Percentiles rank a stretch among this genome's conserved stretches.
phyloP scores from a whole-genome alignment of 2,797 vertebrate genomes.

The Neomorphus geoffroyi region DNA sequence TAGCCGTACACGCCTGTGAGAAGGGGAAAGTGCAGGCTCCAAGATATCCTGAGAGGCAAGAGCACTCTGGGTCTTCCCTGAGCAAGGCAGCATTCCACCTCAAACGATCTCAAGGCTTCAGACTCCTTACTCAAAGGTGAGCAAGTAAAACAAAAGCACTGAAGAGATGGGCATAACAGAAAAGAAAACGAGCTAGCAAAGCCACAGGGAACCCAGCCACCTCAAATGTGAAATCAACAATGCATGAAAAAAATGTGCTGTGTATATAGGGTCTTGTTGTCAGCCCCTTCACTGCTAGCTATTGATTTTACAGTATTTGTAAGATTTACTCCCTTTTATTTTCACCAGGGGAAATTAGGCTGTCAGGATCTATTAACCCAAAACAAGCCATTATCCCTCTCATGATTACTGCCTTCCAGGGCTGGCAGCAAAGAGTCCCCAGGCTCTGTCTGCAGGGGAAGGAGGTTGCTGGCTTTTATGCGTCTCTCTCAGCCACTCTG shows the following conservation, averaged over 20 bases:
- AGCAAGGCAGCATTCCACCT: neutral
- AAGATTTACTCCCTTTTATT: slow-evolving; percentile 73
- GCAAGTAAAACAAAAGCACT: neutral
- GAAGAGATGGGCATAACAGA: neutral
- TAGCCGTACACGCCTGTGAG: neutral
- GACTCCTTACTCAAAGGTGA: neutral
- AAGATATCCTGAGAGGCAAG: neutral
- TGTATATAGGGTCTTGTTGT: slow-evolving; percentile 44
- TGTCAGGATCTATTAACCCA: slow-evolving; percentile 70
- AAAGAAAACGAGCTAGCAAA: slow-evolving; percentile 11
- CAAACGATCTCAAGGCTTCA: neutral
- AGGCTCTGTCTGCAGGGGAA: neutral
- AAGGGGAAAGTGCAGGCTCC: neutral
- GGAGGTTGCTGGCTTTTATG: neutral
- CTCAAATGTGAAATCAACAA: slow-evolving; percentile 43
- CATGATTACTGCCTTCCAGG: slow-evolving; percentile 34
- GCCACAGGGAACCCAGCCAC: neutral
- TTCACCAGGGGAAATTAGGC: slow-evolving; percentile 72
- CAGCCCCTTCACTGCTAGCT: slow-evolving; percentile 57
- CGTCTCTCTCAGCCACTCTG: neutral
- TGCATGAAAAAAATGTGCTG: slow-evolving; percentile 12
- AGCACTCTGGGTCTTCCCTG: neutral
- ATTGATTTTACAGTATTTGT: slow-evolving; percentile 74
- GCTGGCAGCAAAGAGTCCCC: neutral
- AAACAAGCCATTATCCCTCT: slow-evolving; percentile 67